Evolutionary conservation across 2,888 invertebrate species (phyloP).

Genomic region (Eupithecia dodoneata): DNA sequence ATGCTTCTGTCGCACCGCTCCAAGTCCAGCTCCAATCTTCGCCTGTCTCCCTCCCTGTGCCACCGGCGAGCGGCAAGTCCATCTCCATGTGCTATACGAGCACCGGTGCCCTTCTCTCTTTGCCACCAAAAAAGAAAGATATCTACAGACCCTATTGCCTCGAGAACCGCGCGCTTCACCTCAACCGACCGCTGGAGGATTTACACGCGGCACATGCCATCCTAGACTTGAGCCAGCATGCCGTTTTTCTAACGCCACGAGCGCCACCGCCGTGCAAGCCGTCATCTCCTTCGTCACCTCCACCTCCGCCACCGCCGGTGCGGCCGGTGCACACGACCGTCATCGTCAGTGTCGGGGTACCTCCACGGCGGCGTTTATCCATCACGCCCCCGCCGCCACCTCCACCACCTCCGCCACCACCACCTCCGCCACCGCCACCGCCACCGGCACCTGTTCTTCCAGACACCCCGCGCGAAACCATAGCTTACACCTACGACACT

Average conservation of each 20-base stretch:
- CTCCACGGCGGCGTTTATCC: slow-evolving; percentile 64
- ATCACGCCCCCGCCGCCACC: background rate
- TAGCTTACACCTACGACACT: slow-evolving; percentile 96
- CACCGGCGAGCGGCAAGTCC: slow-evolving; percentile 87
- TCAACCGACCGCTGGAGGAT: slow-evolving; percentile 89
- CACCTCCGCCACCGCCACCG: slow-evolving; percentile 11
- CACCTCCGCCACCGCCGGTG: slow-evolving; percentile 60
- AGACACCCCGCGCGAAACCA: slow-evolving; percentile 86
- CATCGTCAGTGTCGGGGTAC: slow-evolving; percentile 43
- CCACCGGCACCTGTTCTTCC: slow-evolving; percentile 39
- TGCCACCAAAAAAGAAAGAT: slow-evolving; percentile 96
- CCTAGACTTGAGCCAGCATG: slow-evolving; percentile 94
- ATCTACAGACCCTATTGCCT: slow-evolving; percentile 95
- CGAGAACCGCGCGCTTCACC: slow-evolving; percentile 86
- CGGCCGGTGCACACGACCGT: slow-evolving; percentile 39
- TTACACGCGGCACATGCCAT: slow-evolving; percentile 95
- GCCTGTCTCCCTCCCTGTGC: slow-evolving; percentile 79
- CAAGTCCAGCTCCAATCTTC: slow-evolving; percentile 80
- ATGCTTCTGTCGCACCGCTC: slow-evolving; percentile 63
- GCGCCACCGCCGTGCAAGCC: slow-evolving; percentile 67
- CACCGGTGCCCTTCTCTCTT: slow-evolving; percentile 91
- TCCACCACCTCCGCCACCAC: slow-evolving; percentile 27
- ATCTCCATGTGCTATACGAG: slow-evolving; percentile 93
- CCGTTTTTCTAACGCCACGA: slow-evolving; percentile 87
- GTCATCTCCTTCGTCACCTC: slow-evolving; percentile 66